Evolutionary conservation across 1,140 invertebrate genomes (phyloP), one percentile per base, ranked within the genome.

Genomic region (Drosophila punjabiensis): DNA sequence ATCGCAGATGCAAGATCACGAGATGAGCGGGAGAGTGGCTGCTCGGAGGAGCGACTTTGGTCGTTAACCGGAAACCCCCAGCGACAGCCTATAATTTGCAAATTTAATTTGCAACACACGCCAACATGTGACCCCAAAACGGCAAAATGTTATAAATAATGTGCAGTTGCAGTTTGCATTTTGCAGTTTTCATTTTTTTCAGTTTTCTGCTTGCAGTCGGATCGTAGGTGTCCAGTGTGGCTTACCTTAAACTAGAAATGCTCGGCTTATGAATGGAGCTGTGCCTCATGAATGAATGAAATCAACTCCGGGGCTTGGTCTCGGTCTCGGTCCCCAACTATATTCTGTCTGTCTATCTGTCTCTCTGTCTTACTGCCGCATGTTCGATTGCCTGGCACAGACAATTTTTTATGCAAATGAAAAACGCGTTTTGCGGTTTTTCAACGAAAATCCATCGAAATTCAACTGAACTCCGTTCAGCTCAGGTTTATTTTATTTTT

Each of bases 91-190:
- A 88, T 88, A 88, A 88, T 88, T 88, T 88, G 85, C 85, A 88
- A 88, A 88, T 88, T 88, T 88, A 88, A 88, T 88, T 88, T 88
- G 85, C 85, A 88, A 88, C 85, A 88, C 85, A 88, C 85, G 85
- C 85, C 85, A 88, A 89, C 85, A 88, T 88, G 86, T 89, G 85
- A 88, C 85, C 85, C 85, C 86, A 88, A 87, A 87, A 79, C 69
- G 65, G 73, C 82, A 86, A 88, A 88, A 88, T 84, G 81, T 84
- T 88, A 84, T 85, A 84, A 88, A 88, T 88, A 88, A 88, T 88
- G 76, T 85, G 86, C 81, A 81, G 81, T 89, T 88, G 84, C 77
- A 76, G 80, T 76, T 76, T 61, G 55, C 55, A 58, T 16, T 58
- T 58, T 77, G 73, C 48, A 66, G 39, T 43, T 59, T 78, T 55